phyloP scores from a whole-genome alignment of 2,797 vertebrate genomes.

The Oceanodroma leucorhoa region DNA sequence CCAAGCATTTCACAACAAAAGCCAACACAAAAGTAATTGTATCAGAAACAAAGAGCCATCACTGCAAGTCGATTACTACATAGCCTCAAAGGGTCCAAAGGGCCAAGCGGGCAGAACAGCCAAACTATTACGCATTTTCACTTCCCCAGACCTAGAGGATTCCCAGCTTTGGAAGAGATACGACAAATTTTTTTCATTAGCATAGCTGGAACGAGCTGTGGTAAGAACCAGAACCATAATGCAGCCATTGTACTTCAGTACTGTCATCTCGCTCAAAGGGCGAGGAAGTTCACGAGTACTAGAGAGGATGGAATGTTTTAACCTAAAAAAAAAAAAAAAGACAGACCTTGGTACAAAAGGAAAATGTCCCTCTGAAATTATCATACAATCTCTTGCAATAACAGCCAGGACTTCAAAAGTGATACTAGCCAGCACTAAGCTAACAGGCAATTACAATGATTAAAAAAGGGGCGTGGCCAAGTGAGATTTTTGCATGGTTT shows the following conservation, averaged over 20 bases:
- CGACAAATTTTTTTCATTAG: accelerated
- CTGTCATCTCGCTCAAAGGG: accelerated
- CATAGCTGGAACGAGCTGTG: not conserved
- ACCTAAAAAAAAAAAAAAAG: not conserved
- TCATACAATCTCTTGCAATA: not conserved
- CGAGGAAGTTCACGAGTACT: accelerated
- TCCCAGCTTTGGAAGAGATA: not conserved
- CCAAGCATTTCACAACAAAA: constrained; percentile 15
- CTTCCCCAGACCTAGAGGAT: not conserved
- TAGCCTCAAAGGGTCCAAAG: not conserved
- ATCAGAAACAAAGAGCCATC: not conserved
- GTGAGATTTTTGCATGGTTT: not conserved
- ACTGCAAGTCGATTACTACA: not conserved
- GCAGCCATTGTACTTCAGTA: not conserved
- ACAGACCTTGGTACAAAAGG: not conserved
- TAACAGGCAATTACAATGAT: not conserved
- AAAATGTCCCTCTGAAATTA: not conserved
- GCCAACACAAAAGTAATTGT: constrained; percentile 17
- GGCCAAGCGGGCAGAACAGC: not conserved
- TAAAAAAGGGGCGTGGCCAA: not conserved
- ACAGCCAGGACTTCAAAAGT: not conserved
- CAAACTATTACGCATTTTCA: not conserved
- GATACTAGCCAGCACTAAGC: not conserved
- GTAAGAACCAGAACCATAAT: not conserved
- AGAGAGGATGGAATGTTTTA: not conserved